A percentile compares a stretch with the other conserved stretches of the same genome.
These are phyloP conservation scores for Falcunculus frontatus DNA, from an alignment of 2,113 vertebrate genomes.

Conservation along the genomic window DNA sequence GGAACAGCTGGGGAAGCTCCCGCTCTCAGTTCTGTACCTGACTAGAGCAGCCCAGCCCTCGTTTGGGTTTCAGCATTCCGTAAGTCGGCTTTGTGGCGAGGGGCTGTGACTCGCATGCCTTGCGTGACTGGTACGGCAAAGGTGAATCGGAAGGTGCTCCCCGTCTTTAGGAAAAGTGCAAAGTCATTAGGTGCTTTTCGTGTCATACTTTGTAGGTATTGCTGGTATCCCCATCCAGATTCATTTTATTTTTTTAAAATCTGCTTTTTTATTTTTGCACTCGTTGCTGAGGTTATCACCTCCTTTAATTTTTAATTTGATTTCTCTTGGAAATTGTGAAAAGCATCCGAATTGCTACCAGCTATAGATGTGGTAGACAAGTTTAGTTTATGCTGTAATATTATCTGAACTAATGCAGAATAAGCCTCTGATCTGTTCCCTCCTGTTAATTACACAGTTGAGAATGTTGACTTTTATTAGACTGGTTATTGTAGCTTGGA, in stretches of 20 bases:
- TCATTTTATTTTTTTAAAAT: no score
- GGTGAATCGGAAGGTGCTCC: background rate
- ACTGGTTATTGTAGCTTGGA: background rate
- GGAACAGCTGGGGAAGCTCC: accelerated
- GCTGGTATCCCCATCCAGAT: background rate
- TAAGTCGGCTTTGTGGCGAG: background rate
- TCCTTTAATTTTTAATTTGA: background rate
- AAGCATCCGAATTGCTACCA: background rate
- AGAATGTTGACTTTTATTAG: background rate
- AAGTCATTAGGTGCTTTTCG: slow-evolving; percentile 13
- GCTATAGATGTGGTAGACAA: background rate
- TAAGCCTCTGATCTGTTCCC: background rate
- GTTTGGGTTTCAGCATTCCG: accelerated
- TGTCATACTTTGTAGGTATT: accelerated
- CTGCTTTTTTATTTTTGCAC: background rate
- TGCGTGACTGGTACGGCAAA: background rate
- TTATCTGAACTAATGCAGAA: background rate
- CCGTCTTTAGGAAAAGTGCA: background rate
- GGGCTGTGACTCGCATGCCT: accelerated
- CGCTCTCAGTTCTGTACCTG: accelerated
- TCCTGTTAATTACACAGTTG: background rate
- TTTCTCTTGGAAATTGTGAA: background rate
- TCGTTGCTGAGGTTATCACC: background rate
- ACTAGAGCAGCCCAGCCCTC: accelerated
- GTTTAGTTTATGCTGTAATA: background rate